Conservation (phyloP, 2,888 invertebrate genomes). For the Anagyrus pseudococci region DNA sequence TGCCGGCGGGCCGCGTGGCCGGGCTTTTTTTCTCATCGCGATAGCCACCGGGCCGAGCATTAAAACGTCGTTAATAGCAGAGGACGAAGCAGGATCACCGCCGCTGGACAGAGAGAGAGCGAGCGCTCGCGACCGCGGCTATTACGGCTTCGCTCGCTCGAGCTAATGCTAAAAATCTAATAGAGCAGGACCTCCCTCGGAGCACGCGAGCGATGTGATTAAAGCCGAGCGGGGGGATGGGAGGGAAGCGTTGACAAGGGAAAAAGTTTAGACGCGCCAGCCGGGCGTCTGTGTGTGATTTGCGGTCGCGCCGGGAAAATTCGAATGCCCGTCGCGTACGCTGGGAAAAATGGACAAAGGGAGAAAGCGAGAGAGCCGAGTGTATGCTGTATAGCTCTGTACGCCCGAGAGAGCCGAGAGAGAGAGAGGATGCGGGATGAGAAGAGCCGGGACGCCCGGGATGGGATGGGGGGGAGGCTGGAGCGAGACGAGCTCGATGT, state of each 20-base stretch:
- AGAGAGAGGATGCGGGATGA: slow-evolving; percentile 2
- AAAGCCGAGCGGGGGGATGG: slow-evolving; percentile 2
- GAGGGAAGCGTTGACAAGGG: slow-evolving; percentile 20
- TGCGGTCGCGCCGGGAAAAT: slow-evolving; percentile 35
- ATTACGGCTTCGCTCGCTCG: neutral
- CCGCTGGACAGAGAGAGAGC: too few relatives aligned
- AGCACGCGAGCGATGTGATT: slow-evolving; percentile 17
- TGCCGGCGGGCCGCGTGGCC: too few relatives aligned
- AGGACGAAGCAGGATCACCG: too few relatives aligned
- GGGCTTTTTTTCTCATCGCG: too few relatives aligned
- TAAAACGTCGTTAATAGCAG: too few relatives aligned
- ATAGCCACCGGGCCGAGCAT: too few relatives aligned
- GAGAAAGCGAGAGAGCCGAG: neutral
- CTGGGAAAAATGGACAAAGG: slow-evolving; percentile 1
- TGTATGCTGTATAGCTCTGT: neutral
- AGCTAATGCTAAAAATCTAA: slow-evolving; percentile 35
- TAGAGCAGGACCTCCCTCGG: slow-evolving; percentile 27
- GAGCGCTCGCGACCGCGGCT: neutral
- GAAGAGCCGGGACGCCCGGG: neutral
- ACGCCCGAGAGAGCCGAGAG: slow-evolving; percentile 3
- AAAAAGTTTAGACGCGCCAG: slow-evolving; percentile 40
- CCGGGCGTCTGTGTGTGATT: slow-evolving; percentile 36
- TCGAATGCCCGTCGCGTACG: neutral
- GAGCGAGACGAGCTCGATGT: slow-evolving; percentile 14
- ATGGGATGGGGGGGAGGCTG: neutral